phyloP scores from a whole-genome alignment of 1,140 invertebrate genomes.

The Drosophila jambulina region DNA sequence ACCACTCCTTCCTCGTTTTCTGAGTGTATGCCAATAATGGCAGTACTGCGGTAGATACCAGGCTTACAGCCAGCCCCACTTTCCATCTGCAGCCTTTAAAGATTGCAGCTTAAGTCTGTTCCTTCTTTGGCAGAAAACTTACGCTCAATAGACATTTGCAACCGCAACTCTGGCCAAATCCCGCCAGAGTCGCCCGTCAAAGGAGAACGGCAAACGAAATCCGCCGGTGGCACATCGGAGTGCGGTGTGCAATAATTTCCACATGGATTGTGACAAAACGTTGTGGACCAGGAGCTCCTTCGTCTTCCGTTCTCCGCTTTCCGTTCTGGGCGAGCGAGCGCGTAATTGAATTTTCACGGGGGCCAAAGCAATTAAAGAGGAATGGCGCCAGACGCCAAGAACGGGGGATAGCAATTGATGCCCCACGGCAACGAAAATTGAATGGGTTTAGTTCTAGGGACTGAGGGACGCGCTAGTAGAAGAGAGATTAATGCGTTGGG shows the following conservation, averaged over 20 bases:
- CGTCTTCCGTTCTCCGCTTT: background rate
- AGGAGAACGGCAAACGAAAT: slow-evolving; percentile 35
- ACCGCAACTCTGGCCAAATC: slow-evolving; percentile 22
- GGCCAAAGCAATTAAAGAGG: slow-evolving; percentile 61
- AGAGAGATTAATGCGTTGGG: slow-evolving; percentile 45
- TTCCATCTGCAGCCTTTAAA: slow-evolving; percentile 17
- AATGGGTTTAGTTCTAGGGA: background rate
- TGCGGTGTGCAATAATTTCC: slow-evolving; percentile 57
- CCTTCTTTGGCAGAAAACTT: slow-evolving; percentile 25
- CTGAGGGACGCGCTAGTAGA: background rate
- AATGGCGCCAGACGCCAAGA: slow-evolving; percentile 5
- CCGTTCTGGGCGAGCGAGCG: slow-evolving; percentile 22
- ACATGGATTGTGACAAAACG: slow-evolving; percentile 46
- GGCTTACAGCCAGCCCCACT: slow-evolving; percentile 3
- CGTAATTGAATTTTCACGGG: slow-evolving; percentile 72
- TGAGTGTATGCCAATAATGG: background rate
- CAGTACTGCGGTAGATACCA: background rate
- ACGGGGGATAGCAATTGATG: slow-evolving; percentile 24
- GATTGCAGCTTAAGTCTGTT: slow-evolving; percentile 25
- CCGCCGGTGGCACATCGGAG: slow-evolving; percentile 32
- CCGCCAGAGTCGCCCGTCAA: slow-evolving; percentile 12
- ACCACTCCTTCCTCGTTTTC: background rate
- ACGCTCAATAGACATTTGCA: slow-evolving; percentile 22
- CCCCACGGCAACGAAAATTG: slow-evolving; percentile 16
- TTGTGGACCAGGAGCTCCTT: background rate